Percentiles rank a stretch among this genome's conserved stretches.
These are phyloP conservation scores for Arctopsyche grandis DNA, from an alignment of 1,140 invertebrate genomes.

Conservation along the genomic window DNA sequence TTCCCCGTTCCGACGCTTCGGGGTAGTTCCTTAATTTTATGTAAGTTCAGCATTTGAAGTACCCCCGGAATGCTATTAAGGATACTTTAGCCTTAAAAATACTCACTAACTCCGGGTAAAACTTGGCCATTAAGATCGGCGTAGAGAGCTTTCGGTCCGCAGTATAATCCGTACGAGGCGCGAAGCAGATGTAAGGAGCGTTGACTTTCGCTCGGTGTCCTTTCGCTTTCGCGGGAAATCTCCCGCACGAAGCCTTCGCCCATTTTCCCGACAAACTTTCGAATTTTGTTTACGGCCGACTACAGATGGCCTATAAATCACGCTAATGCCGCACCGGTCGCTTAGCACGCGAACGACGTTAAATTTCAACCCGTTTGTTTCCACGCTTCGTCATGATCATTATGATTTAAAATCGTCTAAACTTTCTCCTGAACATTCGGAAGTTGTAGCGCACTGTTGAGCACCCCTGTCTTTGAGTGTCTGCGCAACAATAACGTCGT, in stretches of 20 bases:
- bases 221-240: conserved; percentile 3
- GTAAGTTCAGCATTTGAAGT: neutral
- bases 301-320: neutral
- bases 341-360: neutral
- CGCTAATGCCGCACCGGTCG: neutral
- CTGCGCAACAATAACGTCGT: conserved; percentile 38
- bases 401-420: too few species aligned
- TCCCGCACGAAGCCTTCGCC: neutral
- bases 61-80: conserved; percentile 40
- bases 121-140: conserved; percentile 48
- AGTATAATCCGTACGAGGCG: conserved; percentile 1
- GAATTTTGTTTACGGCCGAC: neutral
- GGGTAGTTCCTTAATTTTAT: conserved; percentile 1
- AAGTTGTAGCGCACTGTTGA: too few species aligned
- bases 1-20: neutral
- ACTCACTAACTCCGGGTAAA: conserved; percentile 39
- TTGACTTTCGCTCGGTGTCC: neutral
- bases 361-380: too few species aligned
- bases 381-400: too few species aligned
- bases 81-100: conserved; percentile 44
- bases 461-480: neutral
- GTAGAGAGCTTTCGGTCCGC: neutral
- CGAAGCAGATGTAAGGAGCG: neutral
- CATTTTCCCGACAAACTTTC: conserved; percentile 5
- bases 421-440: too few species aligned